Base-by-base conservation (phyloP, 2,113 vertebrate genomes). In the Neogale vison region DNA sequence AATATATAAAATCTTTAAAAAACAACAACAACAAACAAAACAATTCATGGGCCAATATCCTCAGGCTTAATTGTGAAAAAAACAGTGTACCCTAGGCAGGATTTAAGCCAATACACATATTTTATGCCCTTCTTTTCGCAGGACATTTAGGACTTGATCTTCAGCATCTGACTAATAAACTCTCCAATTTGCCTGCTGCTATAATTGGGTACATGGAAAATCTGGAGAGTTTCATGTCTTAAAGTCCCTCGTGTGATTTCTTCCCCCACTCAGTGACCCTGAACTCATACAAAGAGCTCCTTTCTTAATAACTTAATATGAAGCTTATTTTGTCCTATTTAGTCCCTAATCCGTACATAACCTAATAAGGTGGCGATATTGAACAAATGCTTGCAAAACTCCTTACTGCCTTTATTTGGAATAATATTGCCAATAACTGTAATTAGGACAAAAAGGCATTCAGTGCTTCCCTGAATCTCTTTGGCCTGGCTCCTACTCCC, bases 401-500 rank as follows among this genome's bases (percentile, higher is more conserved):
- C 13, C 23, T 80, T 79, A 89, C 72, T 57, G 69, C 21, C 1
- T 1, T 87, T 81, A 79, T 86, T 96, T 80, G 65, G 29, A 85
- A 47, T 39, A 84, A 92, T 94, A 63, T 23, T 59, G 39, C 65
- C 42, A 34, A 42, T 61, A 52, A 24, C 9, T 42, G 26, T 52
- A 92, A 93, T 34, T 57, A 80, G 61, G 82, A 86, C 13, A 92
- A 72, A 83, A 94, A 90, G 65, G 18, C 77, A 55, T 29, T 74
- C 14, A 23, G 23, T 21, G 45, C 14, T 90, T 93, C 18, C 50
- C 67, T 67, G 45, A 92, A 67, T 95, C 65, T 65, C 77, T 76
- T 36, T 93, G 95, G 96, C 88, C 83, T 76, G 77, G 52, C 26
- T 97, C 76, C 88, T 79, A 52, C 24, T 71, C 55, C 77, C 10